Evolutionary conservation across 2,113 vertebrate species (phyloP).

Genomic region (Sisor rabdophorus): DNA sequence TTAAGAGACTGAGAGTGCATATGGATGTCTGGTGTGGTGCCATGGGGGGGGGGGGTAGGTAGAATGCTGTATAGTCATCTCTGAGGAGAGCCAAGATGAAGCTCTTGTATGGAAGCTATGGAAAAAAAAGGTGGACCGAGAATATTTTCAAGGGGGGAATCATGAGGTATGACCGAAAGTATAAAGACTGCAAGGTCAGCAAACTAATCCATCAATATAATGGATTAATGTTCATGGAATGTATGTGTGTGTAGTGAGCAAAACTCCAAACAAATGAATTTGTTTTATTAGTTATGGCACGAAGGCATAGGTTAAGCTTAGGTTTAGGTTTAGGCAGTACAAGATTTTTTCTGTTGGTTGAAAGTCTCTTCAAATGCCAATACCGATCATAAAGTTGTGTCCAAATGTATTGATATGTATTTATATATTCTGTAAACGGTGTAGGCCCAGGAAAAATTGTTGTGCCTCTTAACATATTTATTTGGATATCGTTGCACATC

Average conservation of each 20-base stretch:
- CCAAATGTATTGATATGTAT: too few relatives aligned
- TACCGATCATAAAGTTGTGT: too few relatives aligned
- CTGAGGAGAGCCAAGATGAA: constrained; percentile 11
- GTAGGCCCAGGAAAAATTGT: too few relatives aligned
- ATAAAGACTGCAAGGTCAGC: constrained; percentile 4
- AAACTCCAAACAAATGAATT: neutral
- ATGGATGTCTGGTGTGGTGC: constrained; percentile 31
- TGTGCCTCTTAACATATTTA: too few relatives aligned
- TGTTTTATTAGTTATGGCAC: neutral
- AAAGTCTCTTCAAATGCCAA: too few relatives aligned
- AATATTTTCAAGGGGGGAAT: constrained; percentile 3
- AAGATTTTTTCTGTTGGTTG: too few relatives aligned
- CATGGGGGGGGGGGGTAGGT: neutral
- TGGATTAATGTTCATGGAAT: neutral
- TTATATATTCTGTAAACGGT: too few relatives aligned
- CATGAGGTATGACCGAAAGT: neutral
- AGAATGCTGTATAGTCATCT: constrained; percentile 18
- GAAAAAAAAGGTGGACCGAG: neutral
- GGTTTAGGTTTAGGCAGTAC: too few relatives aligned
- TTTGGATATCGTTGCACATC: too few relatives aligned
- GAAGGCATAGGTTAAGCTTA: neutral
- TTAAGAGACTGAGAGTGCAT: constrained; percentile 39
- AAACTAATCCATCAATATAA: neutral
- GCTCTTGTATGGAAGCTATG: neutral
- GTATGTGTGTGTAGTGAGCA: neutral